Base-by-base conservation (phyloP, 1,140 invertebrate species). In the Wiebesia pumilae region DNA sequence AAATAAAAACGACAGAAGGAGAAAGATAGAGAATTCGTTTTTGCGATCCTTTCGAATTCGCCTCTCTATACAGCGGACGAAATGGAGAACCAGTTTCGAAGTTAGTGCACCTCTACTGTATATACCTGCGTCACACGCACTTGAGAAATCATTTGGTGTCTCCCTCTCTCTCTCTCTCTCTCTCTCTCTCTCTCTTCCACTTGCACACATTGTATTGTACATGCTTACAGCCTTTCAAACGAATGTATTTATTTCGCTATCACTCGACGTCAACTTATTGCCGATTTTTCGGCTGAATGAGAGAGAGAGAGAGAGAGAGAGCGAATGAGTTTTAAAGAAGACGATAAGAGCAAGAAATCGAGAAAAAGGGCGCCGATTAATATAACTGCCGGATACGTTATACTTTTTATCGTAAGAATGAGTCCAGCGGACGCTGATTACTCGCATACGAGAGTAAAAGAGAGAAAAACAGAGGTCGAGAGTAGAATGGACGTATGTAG, bases 1-100 rank as follows among this genome's bases (percentile, higher is more conserved):
- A 83, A 54, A 54, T 30, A 30, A 81, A 54, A 73, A 67, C 65
- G 81, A 73, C n/a, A 88, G 85, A 86, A 67, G 81, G 81, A 88
- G 87, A 86, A 38, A 86, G 86, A 78, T 73, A 84, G 84, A 85
- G 87, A 77, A 87, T 88, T 87, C 86, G 90, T 83, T 90, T 89
- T 90, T 87, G 89, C 88, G 87, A 90, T 89, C 89, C 88, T 89
- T 88, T 88, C 88, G 89, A 89, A 90, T 91, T 90, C 87, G 87
- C 86, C 85, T 88, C 40, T 30, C 35, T 10, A 47, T n/a, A 58
- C 78, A 27, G 2, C 75, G 40, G 83, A 16, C 83, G 81, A 88
- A 89, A 88, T 86, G 83, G 87, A 89, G 88, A 90, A 90, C 89
- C 89, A 89, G 90, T 89, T 89, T 89, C 86, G 87, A 85, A 85